Evolutionary conservation across 1,140 invertebrate genomes (phyloP).

Genomic region (Formica exsecta): DNA sequence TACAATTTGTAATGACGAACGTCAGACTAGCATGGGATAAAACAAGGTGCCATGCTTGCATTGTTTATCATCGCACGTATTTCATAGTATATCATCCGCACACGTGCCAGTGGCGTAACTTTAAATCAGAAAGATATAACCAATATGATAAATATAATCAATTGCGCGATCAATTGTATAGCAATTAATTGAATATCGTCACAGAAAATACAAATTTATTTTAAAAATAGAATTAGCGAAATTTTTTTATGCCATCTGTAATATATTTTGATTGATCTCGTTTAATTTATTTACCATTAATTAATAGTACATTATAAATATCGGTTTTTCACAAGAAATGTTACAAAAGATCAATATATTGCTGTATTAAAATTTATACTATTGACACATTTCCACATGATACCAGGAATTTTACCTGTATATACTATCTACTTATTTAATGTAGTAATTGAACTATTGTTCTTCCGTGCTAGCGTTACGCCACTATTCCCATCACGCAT

Average conservation of each 20-base stretch:
- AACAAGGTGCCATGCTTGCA: constrained; percentile 55
- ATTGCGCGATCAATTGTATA: not conserved
- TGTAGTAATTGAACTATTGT: constrained; percentile 41
- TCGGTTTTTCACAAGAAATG: not conserved
- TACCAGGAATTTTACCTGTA: not conserved
- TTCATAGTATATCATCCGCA: constrained; percentile 23
- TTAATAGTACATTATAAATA: not conserved
- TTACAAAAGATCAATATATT: too few relatives aligned
- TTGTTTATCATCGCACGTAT: constrained; percentile 46
- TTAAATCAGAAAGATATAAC: not conserved
- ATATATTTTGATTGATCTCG: not conserved
- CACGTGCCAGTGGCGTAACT: constrained; percentile 53
- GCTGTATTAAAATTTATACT: not conserved
- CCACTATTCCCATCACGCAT: constrained; percentile 59
- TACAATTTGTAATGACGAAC: constrained; percentile 42
- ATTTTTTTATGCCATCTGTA: not conserved
- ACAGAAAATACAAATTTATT: not conserved
- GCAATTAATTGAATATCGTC: not conserved
- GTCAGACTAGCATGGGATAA: constrained; percentile 64
- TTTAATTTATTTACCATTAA: constrained; percentile 6
- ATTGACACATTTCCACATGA: not conserved
- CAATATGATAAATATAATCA: not conserved
- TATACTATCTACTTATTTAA: constrained; percentile 28
- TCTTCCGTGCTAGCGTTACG: constrained; percentile 46
- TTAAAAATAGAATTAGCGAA: not conserved